phyloP scores from a whole-genome alignment of 2,113 vertebrate species.

The Limnothrissa miodon region DNA sequence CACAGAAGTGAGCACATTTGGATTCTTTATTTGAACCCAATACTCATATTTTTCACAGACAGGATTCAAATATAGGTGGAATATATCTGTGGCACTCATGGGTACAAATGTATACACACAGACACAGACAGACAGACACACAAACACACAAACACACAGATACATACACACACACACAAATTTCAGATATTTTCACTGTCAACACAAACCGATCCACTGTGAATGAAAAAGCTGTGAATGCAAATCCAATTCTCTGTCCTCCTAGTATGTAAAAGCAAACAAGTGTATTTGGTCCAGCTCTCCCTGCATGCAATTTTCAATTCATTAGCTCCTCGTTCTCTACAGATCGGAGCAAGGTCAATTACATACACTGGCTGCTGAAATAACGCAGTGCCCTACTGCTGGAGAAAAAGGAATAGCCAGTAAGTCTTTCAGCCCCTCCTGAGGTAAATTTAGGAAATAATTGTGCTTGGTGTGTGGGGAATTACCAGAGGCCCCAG shows the following conservation, averaged over 20 bases:
- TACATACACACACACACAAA: not conserved
- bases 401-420: not conserved
- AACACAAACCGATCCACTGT: not conserved
- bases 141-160: not conserved
- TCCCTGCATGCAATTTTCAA: not conserved
- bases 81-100: too few species aligned
- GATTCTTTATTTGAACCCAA: too few species aligned
- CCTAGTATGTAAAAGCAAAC: not conserved
- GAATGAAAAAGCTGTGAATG: not conserved
- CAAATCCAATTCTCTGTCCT: not conserved
- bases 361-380: not conserved
- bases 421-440: not conserved
- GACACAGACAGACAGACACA: not conserved
- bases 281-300: not conserved
- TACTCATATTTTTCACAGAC: too few species aligned
- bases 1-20: too few species aligned
- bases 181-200: not conserved
- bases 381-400: not conserved
- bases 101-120: too few species aligned
- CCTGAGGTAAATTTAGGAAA: not conserved
- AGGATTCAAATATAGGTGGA: too few species aligned
- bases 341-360: slow-evolving; percentile 10
- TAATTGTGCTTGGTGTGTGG: not conserved
- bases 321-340: not conserved
- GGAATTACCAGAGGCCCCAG: not conserved